Evolutionary conservation across 2,797 vertebrate species (phyloP).

Genomic region (Paratrypauchen microcephalus): DNA sequence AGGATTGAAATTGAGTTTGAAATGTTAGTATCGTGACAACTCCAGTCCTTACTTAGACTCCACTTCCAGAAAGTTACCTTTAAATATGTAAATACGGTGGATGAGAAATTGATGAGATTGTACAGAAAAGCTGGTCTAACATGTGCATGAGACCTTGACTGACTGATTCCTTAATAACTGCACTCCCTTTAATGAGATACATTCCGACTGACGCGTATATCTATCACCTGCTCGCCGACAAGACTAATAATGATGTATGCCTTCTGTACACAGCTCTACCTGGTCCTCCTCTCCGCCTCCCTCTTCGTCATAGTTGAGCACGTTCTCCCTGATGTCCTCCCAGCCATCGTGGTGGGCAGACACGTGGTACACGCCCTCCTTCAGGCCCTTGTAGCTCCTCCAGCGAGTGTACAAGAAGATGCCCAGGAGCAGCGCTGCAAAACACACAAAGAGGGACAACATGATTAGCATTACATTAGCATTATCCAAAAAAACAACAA

Average conservation of each 20-base stretch:
- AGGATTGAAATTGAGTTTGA: too few species aligned
- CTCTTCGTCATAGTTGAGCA: slow-evolving; percentile 90
- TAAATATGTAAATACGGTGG: neutral
- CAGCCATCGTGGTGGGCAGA: slow-evolving; percentile 82
- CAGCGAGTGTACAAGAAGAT: slow-evolving; percentile 83
- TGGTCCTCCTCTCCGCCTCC: slow-evolving; percentile 89
- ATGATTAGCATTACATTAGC: slow-evolving; percentile 18
- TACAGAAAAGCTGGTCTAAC: neutral
- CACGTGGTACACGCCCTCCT: slow-evolving; percentile 79
- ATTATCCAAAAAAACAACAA: too few species aligned
- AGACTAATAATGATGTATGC: slow-evolving; percentile 3
- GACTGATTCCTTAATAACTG: neutral
- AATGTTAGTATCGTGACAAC: too few species aligned
- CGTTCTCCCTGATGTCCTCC: slow-evolving; percentile 89
- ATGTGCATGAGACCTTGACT: neutral
- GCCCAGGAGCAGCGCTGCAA: slow-evolving; percentile 79
- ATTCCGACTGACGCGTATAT: neutral
- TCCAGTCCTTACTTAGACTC: too few species aligned
- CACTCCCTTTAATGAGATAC: neutral
- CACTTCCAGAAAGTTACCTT: too few species aligned
- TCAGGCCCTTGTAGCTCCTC: slow-evolving; percentile 79
- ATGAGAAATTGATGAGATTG: neutral
- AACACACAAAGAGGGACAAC: slow-evolving; percentile 9
- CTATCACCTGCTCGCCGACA: neutral
- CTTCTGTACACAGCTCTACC: slow-evolving; percentile 57